These are phyloP conservation scores for Chromis chromis DNA, from an alignment of 2,797 vertebrate genomes.

Conservation along the genomic window DNA sequence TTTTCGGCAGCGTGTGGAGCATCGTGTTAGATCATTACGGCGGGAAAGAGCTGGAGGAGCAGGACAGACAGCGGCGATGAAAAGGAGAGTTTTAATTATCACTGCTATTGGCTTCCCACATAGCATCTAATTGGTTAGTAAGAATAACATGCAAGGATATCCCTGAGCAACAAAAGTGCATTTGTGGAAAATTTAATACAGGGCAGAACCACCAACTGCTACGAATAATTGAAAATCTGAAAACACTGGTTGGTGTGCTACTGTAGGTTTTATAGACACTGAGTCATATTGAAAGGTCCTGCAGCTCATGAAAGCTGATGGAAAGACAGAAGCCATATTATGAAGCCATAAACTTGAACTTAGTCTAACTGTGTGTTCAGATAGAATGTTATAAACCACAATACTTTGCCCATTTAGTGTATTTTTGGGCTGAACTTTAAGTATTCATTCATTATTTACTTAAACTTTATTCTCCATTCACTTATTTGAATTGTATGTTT, in stretches of 20 bases:
- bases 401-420: too few relatives aligned
- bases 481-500: too few relatives aligned
- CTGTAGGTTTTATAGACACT: not conserved
- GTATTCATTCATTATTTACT: too few relatives aligned
- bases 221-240: constrained; percentile 19
- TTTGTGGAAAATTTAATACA: constrained; percentile 28
- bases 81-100: constrained; percentile 52
- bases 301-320: not conserved
- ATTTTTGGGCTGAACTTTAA: too few relatives aligned
- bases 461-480: too few relatives aligned
- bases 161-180: constrained; percentile 21
- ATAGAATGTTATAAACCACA: not conserved
- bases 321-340: not conserved
- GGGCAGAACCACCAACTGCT: constrained; percentile 5
- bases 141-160: constrained; percentile 28
- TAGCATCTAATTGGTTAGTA: constrained; percentile 35
- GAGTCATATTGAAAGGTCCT: not conserved
- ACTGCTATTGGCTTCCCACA: constrained; percentile 42
- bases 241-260: not conserved
- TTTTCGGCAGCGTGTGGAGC: constrained; percentile 42
- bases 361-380: not conserved
- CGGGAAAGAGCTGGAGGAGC: constrained; percentile 31
- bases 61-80: constrained; percentile 35
- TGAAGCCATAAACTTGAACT: too few relatives aligned
- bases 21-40: constrained; percentile 45